Evolutionary conservation across 2,113 vertebrate species (phyloP), one percentile per base, ranked within the genome.

Genomic region (Furnarius figulus): DNA sequence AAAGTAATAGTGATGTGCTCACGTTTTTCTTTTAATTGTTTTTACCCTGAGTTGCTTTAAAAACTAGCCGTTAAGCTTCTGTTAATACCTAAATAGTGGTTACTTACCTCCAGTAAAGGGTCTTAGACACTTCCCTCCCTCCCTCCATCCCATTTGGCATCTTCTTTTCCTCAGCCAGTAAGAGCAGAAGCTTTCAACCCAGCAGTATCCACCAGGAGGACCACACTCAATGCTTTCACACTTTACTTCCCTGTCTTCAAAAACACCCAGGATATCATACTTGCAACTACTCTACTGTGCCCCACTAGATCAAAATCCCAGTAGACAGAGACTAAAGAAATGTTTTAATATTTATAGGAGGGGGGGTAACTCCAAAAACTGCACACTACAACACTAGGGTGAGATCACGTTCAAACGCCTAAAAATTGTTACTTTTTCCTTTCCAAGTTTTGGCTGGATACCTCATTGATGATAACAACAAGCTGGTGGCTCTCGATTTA

Each of bases 21-120:
- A 66, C 8, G 63, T 23, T 65, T 87, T 68, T 59, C 65, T 56
- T 18, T 42, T 42, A 42, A 42, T 42, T 17, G 18, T 20, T 50
- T 86, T 80, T 65, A 59, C 28, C 82, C 58, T 1, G 5, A 89
- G 23, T 50, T 81, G 42, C 31, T 89, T 92, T 53, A 46, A 71
- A 71, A 53, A 87, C 52, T 24, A 86, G 33, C 35, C 22, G 17
- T 86, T 53, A 89, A 63, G 58, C 55, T 94, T 82, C 63, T 71
- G 22, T 67, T 50, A 91, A 11, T 22, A 74, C 30, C 50, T 74
- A 50, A 72, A 78, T 18, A 84, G 39, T 46, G 22, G 12, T 37
- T 90, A 97, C 95, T 96, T 95, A 97, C 92, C 96, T 94, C 16
- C 65, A 89, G 17, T n/a, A 80, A 85, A 52, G 7, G 6, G 7